Evolutionary conservation across 2,888 invertebrate genomes (phyloP), one percentile per base, ranked within the genome.

Genomic region (Drosophila diplacantha): DNA sequence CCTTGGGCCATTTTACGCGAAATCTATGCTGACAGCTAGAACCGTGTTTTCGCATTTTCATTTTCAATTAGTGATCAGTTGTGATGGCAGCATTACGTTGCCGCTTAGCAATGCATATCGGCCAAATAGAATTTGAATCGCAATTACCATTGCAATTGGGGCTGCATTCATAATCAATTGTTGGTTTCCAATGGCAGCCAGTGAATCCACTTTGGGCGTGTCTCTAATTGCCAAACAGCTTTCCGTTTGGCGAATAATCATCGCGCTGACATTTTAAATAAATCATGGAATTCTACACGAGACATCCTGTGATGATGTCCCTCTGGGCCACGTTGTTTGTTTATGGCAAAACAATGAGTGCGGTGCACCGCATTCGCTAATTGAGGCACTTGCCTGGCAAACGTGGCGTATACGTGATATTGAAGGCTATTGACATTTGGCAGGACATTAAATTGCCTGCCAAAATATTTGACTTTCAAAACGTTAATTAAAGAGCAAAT

Each of bases 211-310:
- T 26, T 52, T 4, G 35, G 39, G 20, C 24, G 24, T 32, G 16
- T 35, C 35, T 44, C 75, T 59, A 79, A 81, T 81, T 79, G 67
- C 74, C 60, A 79, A 38, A 75, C 72, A 79, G 80, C 72, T 74
- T 72, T 59, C 49, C 57, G 65, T 35, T 72, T 64, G 61, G 57
- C 50, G 58, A 60, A 81, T 51, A 66, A 66, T 66, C 59, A 59
- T 43, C 24, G 52, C 16, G 51, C 59, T 52, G 66, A 32, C 59
- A 41, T 59, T 52, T 59, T 68, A 52, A 66, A 66, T 66, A 59
- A 68, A 64, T 61, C 58, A 67, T 70, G 43, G 29, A 24, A 22
- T 39, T 14, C 16, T 11, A 37, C n/a, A 35, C 9, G 54, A 49
- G 50, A 35, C 49, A 31, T 56, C 49, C 58, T 32, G 55, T 41